Percentiles rank a stretch among this genome's conserved stretches.
These are phyloP conservation scores for Apamea crenata DNA, from an alignment of 2,888 invertebrate genomes.

Conservation along the genomic window DNA sequence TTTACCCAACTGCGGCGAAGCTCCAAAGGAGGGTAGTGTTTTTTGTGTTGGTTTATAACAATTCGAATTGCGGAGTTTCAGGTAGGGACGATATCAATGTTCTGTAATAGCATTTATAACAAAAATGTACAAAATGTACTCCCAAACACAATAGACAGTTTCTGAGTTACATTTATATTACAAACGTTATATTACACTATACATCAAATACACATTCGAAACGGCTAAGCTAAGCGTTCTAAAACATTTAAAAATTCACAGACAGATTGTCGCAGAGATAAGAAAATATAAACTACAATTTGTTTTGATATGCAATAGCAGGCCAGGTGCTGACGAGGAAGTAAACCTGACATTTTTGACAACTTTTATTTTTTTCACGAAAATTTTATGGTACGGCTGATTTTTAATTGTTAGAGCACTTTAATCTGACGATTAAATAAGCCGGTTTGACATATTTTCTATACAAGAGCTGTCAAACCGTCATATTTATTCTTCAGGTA, in stretches of 20 bases:
- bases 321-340: constrained; percentile 56
- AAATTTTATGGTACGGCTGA: background rate
- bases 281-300: constrained; percentile 64
- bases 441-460: background rate
- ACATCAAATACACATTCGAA: constrained; percentile 73
- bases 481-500: background rate
- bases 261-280: constrained; percentile 48
- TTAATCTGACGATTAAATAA: background rate
- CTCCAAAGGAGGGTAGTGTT: background rate
- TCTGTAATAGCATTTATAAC: background rate
- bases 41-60: background rate
- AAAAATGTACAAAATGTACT: background rate
- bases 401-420: background rate
- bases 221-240: constrained; percentile 63
- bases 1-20: background rate
- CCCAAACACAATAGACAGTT: constrained; percentile 36
- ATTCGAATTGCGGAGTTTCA: background rate
- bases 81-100: background rate
- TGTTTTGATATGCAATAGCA: constrained; percentile 68
- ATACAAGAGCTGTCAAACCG: background rate
- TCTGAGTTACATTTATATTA: constrained; percentile 43
- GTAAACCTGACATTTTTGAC: constrained; percentile 7
- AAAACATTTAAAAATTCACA: constrained; percentile 51
- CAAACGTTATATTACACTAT: constrained; percentile 65
- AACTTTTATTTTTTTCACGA: background rate